Percentiles rank a stretch among this genome's conserved stretches.
phyloP scores from a whole-genome alignment of 35 echinoderm and acorn worm species.

The Diadema setosum region DNA sequence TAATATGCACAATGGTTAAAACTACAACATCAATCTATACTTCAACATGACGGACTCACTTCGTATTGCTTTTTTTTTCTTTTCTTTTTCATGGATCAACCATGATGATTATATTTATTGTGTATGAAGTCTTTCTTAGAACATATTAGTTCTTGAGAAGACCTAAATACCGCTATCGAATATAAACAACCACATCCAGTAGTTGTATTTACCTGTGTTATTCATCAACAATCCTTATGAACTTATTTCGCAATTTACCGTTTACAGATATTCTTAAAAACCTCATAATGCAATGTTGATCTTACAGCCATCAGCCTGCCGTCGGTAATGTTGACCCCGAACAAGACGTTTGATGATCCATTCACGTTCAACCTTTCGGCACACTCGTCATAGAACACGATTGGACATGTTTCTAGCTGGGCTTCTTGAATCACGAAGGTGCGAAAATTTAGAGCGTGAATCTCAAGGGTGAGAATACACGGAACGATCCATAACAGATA shows the following conservation, averaged over 20 bases:
- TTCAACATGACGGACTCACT: too few relatives aligned
- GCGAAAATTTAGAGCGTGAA: slow-evolving; percentile 38
- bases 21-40: too few relatives aligned
- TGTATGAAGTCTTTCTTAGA: background rate
- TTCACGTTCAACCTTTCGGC: background rate
- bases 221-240: background rate
- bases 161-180: background rate
- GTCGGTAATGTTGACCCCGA: background rate
- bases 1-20: too few relatives aligned
- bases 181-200: background rate
- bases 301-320: background rate
- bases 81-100: too few relatives aligned
- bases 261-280: background rate
- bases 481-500: slow-evolving; percentile 72
- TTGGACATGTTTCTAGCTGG: background rate
- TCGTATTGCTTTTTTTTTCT: too few relatives aligned
- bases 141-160: background rate
- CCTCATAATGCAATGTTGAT: too few relatives aligned
- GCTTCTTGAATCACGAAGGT: background rate
- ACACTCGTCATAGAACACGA: slow-evolving; percentile 15
- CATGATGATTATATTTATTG: too few relatives aligned
- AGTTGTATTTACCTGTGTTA: background rate
- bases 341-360: background rate
- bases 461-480: slow-evolving; percentile 50
- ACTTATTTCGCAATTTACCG: background rate